Evolutionary conservation across 2,888 invertebrate genomes (phyloP).

Genomic region (Athalia circularis): DNA sequence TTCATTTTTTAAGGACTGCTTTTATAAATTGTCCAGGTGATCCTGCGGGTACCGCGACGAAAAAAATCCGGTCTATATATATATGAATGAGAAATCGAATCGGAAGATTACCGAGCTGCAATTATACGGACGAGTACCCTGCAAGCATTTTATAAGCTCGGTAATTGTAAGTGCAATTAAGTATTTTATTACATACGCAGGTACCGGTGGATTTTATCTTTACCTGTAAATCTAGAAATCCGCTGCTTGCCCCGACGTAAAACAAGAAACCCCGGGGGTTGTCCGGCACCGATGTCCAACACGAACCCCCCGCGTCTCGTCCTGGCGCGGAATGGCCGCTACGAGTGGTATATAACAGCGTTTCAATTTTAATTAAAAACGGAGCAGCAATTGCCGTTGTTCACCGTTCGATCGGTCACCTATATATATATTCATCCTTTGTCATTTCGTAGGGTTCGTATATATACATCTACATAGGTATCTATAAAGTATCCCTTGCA

Average conservation of each 20-base stretch:
- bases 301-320: too few species aligned
- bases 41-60: too few species aligned
- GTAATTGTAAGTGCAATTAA: background rate
- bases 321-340: background rate
- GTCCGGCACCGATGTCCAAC: background rate
- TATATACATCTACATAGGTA: constrained; percentile 25
- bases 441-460: constrained; percentile 24
- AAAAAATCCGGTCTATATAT: too few species aligned
- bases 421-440: constrained; percentile 26
- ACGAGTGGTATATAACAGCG: constrained; percentile 49
- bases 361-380: constrained; percentile 56
- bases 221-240: constrained; percentile 23
- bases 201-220: constrained; percentile 12
- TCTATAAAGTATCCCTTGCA: background rate
- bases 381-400: background rate
- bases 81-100: too few species aligned
- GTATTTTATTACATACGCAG: background rate
- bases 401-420: constrained; percentile 29
- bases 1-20: too few species aligned
- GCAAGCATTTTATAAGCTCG: too few species aligned
- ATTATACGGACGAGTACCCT: too few species aligned
- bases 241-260: constrained; percentile 5
- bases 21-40: too few species aligned
- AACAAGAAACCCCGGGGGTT: constrained; percentile 11
- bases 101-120: too few species aligned